Percentiles rank a stretch among this genome's conserved stretches.
These are phyloP conservation scores for Tarsius wallacei DNA, from an alignment of 2,797 vertebrate species.

Conservation along the genomic window DNA sequence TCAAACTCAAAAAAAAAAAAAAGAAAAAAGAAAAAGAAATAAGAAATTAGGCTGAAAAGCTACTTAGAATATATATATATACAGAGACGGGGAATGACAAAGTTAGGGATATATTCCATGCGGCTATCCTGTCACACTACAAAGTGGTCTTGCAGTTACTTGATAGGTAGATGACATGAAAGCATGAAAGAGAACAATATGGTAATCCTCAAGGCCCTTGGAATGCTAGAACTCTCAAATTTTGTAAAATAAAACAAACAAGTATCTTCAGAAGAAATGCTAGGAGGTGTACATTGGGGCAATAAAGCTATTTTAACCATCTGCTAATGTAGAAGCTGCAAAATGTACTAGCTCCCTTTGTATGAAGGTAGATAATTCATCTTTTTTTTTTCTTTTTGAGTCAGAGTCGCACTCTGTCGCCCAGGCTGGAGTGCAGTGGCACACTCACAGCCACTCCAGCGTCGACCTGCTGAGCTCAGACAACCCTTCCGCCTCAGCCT, in stretches of 20 bases:
- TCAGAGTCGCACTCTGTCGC: too few species aligned
- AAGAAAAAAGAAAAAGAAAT: too few species aligned
- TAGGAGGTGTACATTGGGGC: not conserved
- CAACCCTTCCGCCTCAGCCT: too few species aligned
- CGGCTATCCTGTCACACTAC: not conserved
- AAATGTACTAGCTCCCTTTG: not conserved
- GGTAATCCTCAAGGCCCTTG: not conserved
- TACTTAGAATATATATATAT: not conserved
- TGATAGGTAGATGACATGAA: rapidly evolving
- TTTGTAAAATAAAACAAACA: not conserved
- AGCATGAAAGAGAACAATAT: not conserved
- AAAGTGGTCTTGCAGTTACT: not conserved
- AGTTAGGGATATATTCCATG: not conserved
- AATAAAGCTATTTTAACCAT: not conserved
- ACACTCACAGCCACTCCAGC: too few species aligned
- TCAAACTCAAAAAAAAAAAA: too few species aligned
- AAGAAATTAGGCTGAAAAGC: too few species aligned
- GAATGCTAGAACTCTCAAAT: not conserved
- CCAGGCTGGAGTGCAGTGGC: too few species aligned
- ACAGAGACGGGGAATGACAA: not conserved
- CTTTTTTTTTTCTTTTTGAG: too few species aligned
- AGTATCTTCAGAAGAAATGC: not conserved
- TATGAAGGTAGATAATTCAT: not conserved
- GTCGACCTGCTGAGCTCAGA: too few species aligned
- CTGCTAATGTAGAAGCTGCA: too few species aligned